phyloP scores from a whole-genome alignment of 2,888 invertebrate species.

The Agriopis marginaria region DNA sequence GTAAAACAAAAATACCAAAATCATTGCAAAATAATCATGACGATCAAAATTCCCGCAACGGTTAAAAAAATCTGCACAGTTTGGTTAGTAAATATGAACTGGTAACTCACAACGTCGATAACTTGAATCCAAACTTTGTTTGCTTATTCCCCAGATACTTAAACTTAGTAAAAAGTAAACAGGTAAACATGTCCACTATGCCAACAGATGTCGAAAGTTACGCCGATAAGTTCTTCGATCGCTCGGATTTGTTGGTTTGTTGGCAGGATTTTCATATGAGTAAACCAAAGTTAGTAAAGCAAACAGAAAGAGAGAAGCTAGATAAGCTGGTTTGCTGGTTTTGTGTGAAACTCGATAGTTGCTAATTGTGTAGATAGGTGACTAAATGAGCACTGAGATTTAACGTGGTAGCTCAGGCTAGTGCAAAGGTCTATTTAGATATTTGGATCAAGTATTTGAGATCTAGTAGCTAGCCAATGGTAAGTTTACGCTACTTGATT shows the following conservation, averaged over 20 bases:
- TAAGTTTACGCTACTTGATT: no score
- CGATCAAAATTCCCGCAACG: constrained; percentile 66
- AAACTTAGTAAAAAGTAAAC: constrained; percentile 34
- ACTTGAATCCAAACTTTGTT: constrained; percentile 22
- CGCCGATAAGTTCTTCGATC: constrained; percentile 27
- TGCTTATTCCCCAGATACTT: constrained; percentile 32
- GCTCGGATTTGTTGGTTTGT: constrained; percentile 31
- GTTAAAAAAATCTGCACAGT: constrained; percentile 58
- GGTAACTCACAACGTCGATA: constrained; percentile 22
- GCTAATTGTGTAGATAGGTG: neutral
- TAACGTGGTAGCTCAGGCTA: neutral
- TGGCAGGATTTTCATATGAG: constrained; percentile 19
- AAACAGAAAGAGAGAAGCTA: constrained; percentile 31
- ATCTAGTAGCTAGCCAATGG: no score
- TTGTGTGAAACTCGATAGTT: constrained; percentile 3
- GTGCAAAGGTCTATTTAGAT: neutral
- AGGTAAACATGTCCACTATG: constrained; percentile 40
- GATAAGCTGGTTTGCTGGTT: neutral
- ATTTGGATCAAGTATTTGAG: no score
- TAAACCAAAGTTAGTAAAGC: constrained; percentile 17
- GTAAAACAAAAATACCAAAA: neutral
- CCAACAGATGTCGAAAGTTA: constrained; percentile 37
- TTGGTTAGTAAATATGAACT: constrained; percentile 54
- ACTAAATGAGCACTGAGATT: neutral
- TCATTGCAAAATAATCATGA: constrained; percentile 52